phyloP scores from a whole-genome alignment of 2,797 vertebrate species.

The Gymnothorax javanicus region DNA sequence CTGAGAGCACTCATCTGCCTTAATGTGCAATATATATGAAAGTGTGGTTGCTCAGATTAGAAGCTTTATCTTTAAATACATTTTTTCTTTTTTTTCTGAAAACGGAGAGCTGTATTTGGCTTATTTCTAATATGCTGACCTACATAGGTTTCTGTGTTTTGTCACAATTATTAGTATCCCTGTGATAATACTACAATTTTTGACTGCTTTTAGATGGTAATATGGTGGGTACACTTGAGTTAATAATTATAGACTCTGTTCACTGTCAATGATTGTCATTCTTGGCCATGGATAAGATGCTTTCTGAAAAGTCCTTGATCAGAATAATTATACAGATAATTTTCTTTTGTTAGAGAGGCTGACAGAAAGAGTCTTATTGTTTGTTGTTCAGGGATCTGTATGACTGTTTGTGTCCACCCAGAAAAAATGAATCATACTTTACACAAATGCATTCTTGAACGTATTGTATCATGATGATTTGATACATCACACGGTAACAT shows the following conservation, averaged over 20 bases:
- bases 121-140: conserved; percentile 12
- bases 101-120: conserved; percentile 19
- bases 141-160: conserved; percentile 6
- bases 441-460: background rate
- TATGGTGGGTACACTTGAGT: background rate
- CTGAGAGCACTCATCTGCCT: conserved; percentile 38
- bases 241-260: background rate
- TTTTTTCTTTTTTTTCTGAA: background rate
- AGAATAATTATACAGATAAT: background rate
- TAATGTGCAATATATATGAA: conserved; percentile 42
- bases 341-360: background rate
- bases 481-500: background rate
- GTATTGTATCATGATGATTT: background rate
- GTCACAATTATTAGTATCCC: conserved; percentile 1
- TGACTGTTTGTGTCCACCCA: no score
- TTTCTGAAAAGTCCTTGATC: background rate
- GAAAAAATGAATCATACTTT: background rate
- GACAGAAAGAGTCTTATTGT: no score
- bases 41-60: conserved; percentile 25
- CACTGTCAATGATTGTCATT: background rate
- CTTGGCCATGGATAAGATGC: background rate
- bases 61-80: background rate
- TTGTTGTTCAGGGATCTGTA: no score
- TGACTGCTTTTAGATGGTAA: background rate
- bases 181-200: background rate